Evolutionary conservation across 1,140 invertebrate genomes (phyloP), one percentile per base, ranked within the genome.

Genomic region (Propsilocerus akamusi): DNA sequence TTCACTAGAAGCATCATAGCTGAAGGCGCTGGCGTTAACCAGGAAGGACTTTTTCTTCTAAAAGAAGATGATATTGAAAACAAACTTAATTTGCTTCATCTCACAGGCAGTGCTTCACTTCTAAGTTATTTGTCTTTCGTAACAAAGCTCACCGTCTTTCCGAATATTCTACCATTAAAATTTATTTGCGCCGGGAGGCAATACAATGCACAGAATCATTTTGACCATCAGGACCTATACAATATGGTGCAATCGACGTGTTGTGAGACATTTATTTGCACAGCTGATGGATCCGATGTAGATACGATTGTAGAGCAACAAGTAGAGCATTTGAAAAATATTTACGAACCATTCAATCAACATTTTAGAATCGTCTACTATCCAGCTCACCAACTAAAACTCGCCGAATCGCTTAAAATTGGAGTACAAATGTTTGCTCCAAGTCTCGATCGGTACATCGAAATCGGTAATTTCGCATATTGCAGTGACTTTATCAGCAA

Each of bases 341-440:
- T 80, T 5, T 81, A 79, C 55, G 64, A 74, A 47, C 53, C 60
- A 8, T 51, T 81, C 8, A 68, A 66, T 28, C 57, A 65, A 26
- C 74, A 78, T 55, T 81, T 77, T 58, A 63, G 71, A 26, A 59
- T 81, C 17, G 63, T 72, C 0, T 64, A 71, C 52, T 59, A 63
- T 26, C 55, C 73, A 2, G 72, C 75, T 2, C 37, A 56, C 8
- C 55, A 68, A 22, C 58, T 82, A 0, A 58, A 67, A 12, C 50
- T 58, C 11, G 65, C 66, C 23, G 80, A 83, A 59, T 68, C 66
- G 52, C 62, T 77, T 24, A 63, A 71, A 46, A 59, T 73, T 3
- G 72, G 68, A 3, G 67, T 81, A 52, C 71, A 82, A 64, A 64
- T 81, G 50, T 81, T 70, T 69, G 79, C 78, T 2, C 59, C 61